phyloP scores from a whole-genome alignment of 2,888 invertebrate species.

The Caenorhabditis japonica region DNA sequence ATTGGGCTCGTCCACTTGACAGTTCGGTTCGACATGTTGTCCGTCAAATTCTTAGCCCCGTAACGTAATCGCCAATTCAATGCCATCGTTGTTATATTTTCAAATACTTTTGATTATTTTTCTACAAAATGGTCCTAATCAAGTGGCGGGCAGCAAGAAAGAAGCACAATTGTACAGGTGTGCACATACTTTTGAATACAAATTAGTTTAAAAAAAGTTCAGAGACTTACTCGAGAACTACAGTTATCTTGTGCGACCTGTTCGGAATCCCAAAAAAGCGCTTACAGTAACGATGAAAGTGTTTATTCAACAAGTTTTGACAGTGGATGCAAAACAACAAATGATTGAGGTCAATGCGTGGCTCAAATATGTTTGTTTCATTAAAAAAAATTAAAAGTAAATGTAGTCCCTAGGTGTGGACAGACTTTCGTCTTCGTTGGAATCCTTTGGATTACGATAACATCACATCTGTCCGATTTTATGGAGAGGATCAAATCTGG shows the following conservation, averaged over 20 bases:
- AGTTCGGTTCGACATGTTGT: conserved; percentile 48
- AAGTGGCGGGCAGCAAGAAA: conserved; percentile 50
- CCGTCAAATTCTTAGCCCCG: conserved; percentile 14
- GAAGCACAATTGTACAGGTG: conserved; percentile 59
- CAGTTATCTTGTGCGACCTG: conserved; percentile 66
- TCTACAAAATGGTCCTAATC: too few species aligned
- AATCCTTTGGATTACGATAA: conserved; percentile 65
- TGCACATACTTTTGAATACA: not conserved
- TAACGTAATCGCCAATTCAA: not conserved
- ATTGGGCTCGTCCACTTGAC: conserved; percentile 52
- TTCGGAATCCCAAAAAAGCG: conserved; percentile 54
- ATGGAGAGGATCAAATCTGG: conserved; percentile 66
- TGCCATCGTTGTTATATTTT: conserved; percentile 17
- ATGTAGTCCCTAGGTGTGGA: conserved; percentile 58
- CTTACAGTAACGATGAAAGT: conserved; percentile 66
- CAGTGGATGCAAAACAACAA: conserved; percentile 78
- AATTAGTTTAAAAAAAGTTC: not conserved
- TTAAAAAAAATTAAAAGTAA: too few species aligned
- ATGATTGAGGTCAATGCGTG: conserved; percentile 72
- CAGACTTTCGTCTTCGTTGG: conserved; percentile 68
- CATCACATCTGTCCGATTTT: conserved; percentile 64
- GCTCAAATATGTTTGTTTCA: conserved; percentile 71
- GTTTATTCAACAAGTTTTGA: conserved; percentile 78
- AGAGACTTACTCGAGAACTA: conserved; percentile 66
- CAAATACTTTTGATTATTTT: not conserved